Evolutionary conservation across 2,797 vertebrate species (phyloP), one percentile per base, ranked within the genome.

Genomic region (Enteromius argenteus): DNA sequence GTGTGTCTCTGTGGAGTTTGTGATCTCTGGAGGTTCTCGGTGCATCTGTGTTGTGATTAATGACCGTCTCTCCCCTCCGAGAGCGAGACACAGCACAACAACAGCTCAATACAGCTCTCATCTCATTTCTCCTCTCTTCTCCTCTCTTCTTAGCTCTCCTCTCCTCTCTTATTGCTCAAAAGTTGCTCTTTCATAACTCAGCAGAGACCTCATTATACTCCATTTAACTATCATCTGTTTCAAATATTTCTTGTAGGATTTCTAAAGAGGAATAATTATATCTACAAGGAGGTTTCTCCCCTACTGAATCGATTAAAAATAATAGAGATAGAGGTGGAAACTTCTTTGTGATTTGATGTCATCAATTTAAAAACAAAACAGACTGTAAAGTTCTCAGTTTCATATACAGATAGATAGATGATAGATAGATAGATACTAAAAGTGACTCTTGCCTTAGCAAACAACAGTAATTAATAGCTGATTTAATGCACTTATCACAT

Each of bases 21-120:
- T 37, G 77, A 79, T 71, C 67, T 78, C 75, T 72, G 39, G 83
- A 71, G 67, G 67, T 62, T 84, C 35, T 85, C 69, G 3, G 37
- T 73, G 44, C 77, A 80, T 80, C 84, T 80, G 58, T 80, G 60
- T 46, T 85, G 58, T 80, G 77, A 74, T 85, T 80, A 79, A 85
- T 85, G 77, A 73, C 42, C n/a, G 42, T 73, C 77, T 72, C 69
- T 85, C 39, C 13, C 42, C 56, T 37, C 56, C 37, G 53, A 81
- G 68, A 56, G 67, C 15, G 21, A 71, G 79, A 72, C 58, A 37
- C 42, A 30, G 80, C 82, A 76, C 62, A 58, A 60, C 23, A 78
- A 66, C 83, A 72, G 15, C 68, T 80, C 67, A 42, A 75, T 74
- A 46, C 42, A 81, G 58, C 69, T 58, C 49, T 69, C 49, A 60